Evolutionary conservation across 2,797 vertebrate species (phyloP), one percentile per base, ranked within the genome.

Genomic region (Spinibarbus caldwelli): DNA sequence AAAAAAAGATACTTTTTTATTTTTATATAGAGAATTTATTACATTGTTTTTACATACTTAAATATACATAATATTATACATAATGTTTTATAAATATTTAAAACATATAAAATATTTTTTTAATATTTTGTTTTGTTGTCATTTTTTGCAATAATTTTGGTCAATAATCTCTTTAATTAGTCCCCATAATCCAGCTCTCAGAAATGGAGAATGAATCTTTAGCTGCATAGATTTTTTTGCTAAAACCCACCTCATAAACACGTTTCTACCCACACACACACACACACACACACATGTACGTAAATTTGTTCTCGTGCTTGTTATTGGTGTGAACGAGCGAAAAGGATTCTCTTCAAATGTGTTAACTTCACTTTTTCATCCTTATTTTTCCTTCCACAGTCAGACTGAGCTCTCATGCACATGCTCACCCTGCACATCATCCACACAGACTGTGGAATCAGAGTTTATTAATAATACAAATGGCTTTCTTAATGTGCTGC

Each of bases 311-410:
- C 79, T 84, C 4, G 10, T 87, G 62, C 41, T 11, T 82, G 52
- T 66, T 72, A 80, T 83, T 83, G 52, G 71, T 77, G 85, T 73
- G 78, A 86, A 84, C 3, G 4, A 79, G 85, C 15, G 26, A 75
- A 87, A 72, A 87, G 57, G 64, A 57, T 71, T 85, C 83, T 78
- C 71, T 84, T 80, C 66, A 88, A 82, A 89, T 70, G 78, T 90
- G 90, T 91, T 88, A 92, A 89, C 88, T 89, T 72, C 64, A 83
- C 84, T 91, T 80, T 78, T 87, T 36, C 78, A 78, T 47, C 70
- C n/a, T 82, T 64, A 59, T 54, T 59, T 26, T 5, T 26, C 43
- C 62, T 26, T 52, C 64, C 14, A 29, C 62, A 80, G 11, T 45
- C 29, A 78, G 75, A 19, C 34, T 36, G 31, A 76, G 21, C 47